Evolutionary conservation across 2,888 invertebrate genomes (phyloP).

Genomic region (Erebia palarica): DNA sequence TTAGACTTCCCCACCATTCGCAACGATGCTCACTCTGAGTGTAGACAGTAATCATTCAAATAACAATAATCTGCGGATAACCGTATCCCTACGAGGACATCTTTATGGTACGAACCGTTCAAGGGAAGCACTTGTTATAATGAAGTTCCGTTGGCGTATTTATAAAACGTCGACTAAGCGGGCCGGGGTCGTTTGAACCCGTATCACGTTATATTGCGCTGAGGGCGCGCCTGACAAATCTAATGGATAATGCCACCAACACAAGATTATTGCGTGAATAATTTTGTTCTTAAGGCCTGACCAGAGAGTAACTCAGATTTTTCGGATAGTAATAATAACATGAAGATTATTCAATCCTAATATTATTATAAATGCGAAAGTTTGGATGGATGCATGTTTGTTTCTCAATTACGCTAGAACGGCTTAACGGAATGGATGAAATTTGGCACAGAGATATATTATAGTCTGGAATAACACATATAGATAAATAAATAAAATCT

Average conservation of each 20-base stretch:
- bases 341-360: no score
- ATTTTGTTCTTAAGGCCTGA: not conserved
- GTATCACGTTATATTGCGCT: slow-evolving; percentile 50
- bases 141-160: slow-evolving; percentile 43
- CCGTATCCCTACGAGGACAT: slow-evolving; percentile 28
- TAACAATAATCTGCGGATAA: slow-evolving; percentile 32
- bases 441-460: no score
- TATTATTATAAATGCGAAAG: no score
- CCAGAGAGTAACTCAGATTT: no score
- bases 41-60: slow-evolving; percentile 31
- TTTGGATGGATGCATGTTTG: no score
- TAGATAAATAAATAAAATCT: no score
- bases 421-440: no score
- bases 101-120: slow-evolving; percentile 28
- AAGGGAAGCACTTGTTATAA: slow-evolving; percentile 39
- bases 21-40: slow-evolving; percentile 1
- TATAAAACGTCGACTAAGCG: slow-evolving; percentile 52
- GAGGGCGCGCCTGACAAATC: slow-evolving; percentile 47
- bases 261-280: slow-evolving; percentile 4
- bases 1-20: not conserved
- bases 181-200: slow-evolving; percentile 42
- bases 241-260: slow-evolving; percentile 26
- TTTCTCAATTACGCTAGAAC: no score
- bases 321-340: no score
- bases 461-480: no score